These are phyloP conservation scores for Parasteatoda tepidariorum DNA, from an alignment of 1,140 invertebrate species.

Conservation along the genomic window DNA sequence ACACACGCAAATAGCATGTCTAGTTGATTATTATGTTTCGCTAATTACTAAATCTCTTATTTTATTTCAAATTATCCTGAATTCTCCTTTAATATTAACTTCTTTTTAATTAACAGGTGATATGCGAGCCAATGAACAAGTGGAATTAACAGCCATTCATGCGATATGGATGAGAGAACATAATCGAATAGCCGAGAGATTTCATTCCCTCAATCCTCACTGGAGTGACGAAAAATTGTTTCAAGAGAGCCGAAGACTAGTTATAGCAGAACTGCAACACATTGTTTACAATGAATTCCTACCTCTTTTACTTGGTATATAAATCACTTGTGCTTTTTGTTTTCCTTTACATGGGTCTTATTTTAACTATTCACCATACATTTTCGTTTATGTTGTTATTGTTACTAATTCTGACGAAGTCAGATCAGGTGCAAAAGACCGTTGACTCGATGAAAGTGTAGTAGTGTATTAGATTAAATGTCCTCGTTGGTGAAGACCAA, in stretches of 20 bases:
- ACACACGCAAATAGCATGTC: too few relatives aligned
- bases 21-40: too few relatives aligned
- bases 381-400: neutral
- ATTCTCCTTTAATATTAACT: neutral
- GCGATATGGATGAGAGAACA: conserved; percentile 71
- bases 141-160: conserved; percentile 73
- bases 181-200: conserved; percentile 64
- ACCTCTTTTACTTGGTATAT: conserved; percentile 73
- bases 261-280: conserved; percentile 81
- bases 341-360: neutral
- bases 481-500: neutral
- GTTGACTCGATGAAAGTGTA: neutral
- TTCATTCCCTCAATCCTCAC: conserved; percentile 67
- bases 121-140: conserved; percentile 73
- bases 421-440: too few relatives aligned
- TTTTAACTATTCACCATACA: neutral
- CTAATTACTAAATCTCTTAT: too few relatives aligned
- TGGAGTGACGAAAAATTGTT: conserved; percentile 73
- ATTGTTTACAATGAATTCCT: conserved; percentile 88
- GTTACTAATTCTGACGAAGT: neutral
- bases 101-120: conserved; percentile 68
- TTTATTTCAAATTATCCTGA: too few relatives aligned
- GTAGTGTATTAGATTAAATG: neutral
- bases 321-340: too few relatives aligned
- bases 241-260: conserved; percentile 72